A percentile compares a stretch with the other conserved stretches of the same genome.
Evolutionary conservation across 2,888 invertebrate genomes (phyloP).

Genomic region (Cataglyphis rosenhaueri): DNA sequence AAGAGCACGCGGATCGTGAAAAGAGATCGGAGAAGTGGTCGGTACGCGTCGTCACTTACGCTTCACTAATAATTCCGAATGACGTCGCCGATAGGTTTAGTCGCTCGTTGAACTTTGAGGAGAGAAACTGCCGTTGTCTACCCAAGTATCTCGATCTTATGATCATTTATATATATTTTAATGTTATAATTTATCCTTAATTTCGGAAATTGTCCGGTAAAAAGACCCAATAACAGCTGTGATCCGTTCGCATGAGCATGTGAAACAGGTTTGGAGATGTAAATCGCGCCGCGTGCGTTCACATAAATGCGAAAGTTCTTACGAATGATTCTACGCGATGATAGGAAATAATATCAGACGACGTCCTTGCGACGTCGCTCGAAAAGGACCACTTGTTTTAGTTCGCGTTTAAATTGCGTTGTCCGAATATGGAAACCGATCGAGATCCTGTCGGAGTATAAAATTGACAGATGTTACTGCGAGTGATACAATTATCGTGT

Average conservation of each 20-base stretch:
- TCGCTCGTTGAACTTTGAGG: background rate
- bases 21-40: background rate
- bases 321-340: background rate
- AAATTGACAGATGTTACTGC: background rate
- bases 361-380: background rate
- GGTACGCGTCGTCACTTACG: slow-evolving; percentile 19
- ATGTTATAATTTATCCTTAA: background rate
- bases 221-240: background rate
- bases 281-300: background rate
- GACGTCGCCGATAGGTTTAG: background rate
- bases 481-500: background rate
- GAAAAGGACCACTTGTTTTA: background rate
- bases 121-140: background rate
- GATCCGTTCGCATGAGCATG: background rate
- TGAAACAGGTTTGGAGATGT: slow-evolving; percentile 25
- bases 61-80: background rate
- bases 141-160: background rate
- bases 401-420: no score
- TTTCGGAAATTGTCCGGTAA: slow-evolving; percentile 16
- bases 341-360: slow-evolving; percentile 14
- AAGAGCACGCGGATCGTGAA: slow-evolving; percentile 45
- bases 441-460: background rate
- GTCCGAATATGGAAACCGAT: background rate
- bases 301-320: background rate
- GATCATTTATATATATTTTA: background rate